These are phyloP conservation scores for Gopherus evgoodei DNA, from an alignment of 2,113 vertebrate species.

Conservation along the genomic window DNA sequence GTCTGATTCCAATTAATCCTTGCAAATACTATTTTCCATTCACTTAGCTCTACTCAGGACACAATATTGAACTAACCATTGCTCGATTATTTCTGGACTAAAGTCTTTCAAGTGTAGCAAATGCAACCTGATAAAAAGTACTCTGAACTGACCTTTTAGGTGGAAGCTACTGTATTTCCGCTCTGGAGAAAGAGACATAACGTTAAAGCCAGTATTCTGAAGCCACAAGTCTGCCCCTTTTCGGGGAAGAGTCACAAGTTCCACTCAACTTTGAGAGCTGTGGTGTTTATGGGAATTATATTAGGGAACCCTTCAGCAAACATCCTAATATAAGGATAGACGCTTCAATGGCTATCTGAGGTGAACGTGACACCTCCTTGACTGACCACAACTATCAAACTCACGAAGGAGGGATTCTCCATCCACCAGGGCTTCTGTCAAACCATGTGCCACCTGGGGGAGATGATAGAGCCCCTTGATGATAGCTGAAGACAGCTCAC, in stretches of 20 bases:
- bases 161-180: rapidly evolving
- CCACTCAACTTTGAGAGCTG: background rate
- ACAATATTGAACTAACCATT: background rate
- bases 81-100: rapidly evolving
- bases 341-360: rapidly evolving
- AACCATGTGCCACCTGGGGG: background rate
- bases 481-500: background rate
- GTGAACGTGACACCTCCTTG: rapidly evolving
- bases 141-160: rapidly evolving
- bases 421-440: no score
- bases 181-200: background rate
- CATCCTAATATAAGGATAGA: background rate
- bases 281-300: background rate
- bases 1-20: background rate
- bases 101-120: background rate
- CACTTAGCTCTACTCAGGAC: background rate
- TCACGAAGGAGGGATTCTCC: no score
- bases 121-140: background rate
- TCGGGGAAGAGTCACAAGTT: background rate
- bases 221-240: background rate
- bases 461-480: background rate
- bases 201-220: background rate
- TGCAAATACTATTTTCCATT: background rate
- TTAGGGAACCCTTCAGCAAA: background rate
- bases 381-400: rapidly evolving